Percentiles rank a stretch among this genome's conserved stretches.
Conservation (phyloP, 2,888 invertebrate species). For the Bruchidius siliquastri region DNA sequence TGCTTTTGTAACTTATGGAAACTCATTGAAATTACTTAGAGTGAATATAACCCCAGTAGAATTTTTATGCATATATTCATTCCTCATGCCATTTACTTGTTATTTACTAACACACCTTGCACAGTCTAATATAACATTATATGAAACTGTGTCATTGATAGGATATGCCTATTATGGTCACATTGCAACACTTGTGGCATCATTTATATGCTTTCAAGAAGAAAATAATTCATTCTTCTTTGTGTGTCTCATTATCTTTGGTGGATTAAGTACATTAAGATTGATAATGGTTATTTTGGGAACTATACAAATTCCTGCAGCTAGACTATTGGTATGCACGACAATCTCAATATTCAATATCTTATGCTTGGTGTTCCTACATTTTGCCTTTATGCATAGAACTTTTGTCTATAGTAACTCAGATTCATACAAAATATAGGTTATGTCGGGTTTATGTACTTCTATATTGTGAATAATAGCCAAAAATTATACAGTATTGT, state of each 20-base stretch:
- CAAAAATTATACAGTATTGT: background rate
- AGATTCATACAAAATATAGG: background rate
- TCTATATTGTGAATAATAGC: background rate
- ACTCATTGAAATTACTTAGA: constrained; percentile 37
- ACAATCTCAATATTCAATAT: constrained; percentile 47
- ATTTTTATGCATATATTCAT: constrained; percentile 37
- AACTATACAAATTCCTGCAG: constrained; percentile 47
- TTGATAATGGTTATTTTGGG: constrained; percentile 47
- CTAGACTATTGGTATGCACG: constrained; percentile 50
- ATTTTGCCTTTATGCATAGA: constrained; percentile 52
- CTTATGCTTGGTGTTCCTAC: constrained; percentile 50
- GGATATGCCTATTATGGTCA: constrained; percentile 51
- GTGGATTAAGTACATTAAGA: constrained; percentile 49
- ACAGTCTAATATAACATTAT: constrained; percentile 38
- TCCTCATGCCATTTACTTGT: constrained; percentile 41
- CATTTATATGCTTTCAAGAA: constrained; percentile 45
- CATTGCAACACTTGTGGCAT: constrained; percentile 44
- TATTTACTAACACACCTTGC: constrained; percentile 40
- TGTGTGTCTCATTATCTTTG: constrained; percentile 45
- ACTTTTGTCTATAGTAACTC: constrained; percentile 27
- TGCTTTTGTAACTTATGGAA: constrained; percentile 43
- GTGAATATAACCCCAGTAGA: constrained; percentile 38
- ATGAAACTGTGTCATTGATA: constrained; percentile 45
- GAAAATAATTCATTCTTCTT: constrained; percentile 48
- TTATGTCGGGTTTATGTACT: background rate